phyloP scores from a whole-genome alignment of 1,140 invertebrate species.

The Chlorops oryzae region DNA sequence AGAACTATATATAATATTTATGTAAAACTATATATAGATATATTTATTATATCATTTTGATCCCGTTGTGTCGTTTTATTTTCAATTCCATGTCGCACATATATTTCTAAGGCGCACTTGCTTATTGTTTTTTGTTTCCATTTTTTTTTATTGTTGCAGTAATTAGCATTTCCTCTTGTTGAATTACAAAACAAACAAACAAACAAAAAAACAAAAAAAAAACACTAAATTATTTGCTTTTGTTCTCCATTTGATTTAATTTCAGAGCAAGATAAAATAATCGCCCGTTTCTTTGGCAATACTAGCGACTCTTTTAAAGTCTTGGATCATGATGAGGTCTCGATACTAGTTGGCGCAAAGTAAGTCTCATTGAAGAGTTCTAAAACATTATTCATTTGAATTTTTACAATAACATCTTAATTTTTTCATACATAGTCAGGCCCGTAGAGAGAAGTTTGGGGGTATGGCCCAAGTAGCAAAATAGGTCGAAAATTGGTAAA shows the following conservation, averaged over 20 bases:
- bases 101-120: background rate
- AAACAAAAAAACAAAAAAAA: no score
- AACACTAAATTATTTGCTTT: no score
- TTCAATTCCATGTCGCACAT: background rate
- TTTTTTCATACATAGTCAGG: background rate
- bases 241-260: background rate
- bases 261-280: slow-evolving; percentile 36
- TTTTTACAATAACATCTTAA: background rate
- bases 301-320: slow-evolving; percentile 51
- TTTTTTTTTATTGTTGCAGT: background rate
- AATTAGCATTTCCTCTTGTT: slow-evolving; percentile 13
- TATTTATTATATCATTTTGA: no score
- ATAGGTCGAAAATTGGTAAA: no score
- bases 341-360: slow-evolving; percentile 50
- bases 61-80: background rate
- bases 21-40: background rate
- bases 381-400: background rate
- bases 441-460: no score
- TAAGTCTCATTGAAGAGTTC: no score
- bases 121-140: no score
- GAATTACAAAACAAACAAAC: no score
- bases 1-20: no score
- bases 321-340: slow-evolving; percentile 51
- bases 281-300: slow-evolving; percentile 42
- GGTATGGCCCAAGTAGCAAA: no score